These are phyloP conservation scores for Lepus timidus DNA, from an alignment of 2,113 vertebrate species.

Conservation along the genomic window DNA sequence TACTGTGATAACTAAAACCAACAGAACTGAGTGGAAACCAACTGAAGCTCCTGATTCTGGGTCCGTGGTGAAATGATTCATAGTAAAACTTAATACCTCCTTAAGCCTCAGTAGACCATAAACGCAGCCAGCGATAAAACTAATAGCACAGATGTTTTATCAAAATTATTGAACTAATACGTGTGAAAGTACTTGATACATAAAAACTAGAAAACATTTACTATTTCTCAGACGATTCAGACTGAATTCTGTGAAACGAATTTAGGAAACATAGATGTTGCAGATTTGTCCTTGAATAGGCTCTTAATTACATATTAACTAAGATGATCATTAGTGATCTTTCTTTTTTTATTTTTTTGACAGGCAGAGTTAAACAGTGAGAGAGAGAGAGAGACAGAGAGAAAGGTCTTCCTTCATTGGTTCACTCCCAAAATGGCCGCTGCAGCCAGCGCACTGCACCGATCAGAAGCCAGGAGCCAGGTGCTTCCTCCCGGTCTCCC, in stretches of 20 bases:
- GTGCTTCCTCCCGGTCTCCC: no score
- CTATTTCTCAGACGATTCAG: constrained; percentile 23
- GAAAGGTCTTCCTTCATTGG: no score
- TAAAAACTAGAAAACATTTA: constrained; percentile 17
- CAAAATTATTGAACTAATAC: not conserved
- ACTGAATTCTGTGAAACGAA: not conserved
- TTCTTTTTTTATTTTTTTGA: not conserved
- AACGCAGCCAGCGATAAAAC: not conserved
- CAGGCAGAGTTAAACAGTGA: no score
- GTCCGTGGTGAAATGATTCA: not conserved
- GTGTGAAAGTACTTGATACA: not conserved
- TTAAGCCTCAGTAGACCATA: not conserved
- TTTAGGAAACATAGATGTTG: not conserved
- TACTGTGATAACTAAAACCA: not conserved
- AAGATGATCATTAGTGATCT: not conserved
- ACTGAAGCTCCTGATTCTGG: not conserved
- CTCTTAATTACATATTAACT: not conserved
- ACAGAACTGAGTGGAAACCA: not conserved
- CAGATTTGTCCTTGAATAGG: not conserved
- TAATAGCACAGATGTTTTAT: not conserved
- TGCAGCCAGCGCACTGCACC: no score
- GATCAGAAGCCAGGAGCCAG: no score
- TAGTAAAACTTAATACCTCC: not conserved
- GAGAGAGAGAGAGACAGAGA: no score
- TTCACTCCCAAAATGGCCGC: no score